Evolutionary conservation across 2,113 vertebrate species (phyloP).

Genomic region (Macrotis lagotis): DNA sequence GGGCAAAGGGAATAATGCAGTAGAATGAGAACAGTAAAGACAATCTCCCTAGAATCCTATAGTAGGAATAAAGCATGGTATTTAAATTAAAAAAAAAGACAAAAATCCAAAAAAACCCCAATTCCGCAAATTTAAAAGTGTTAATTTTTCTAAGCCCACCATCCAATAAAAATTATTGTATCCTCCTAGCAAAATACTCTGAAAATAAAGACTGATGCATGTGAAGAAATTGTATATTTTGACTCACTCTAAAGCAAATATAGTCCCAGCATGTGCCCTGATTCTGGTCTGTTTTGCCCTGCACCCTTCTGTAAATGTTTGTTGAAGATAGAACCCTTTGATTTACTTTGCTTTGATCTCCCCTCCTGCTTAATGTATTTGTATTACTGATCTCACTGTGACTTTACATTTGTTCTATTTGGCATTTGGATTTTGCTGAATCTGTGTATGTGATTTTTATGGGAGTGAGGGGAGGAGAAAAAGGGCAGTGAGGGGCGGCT

Average conservation of each 20-base stretch:
- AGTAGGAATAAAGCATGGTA: background rate
- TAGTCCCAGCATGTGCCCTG: constrained; percentile 44
- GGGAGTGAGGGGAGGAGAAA: constrained; percentile 18
- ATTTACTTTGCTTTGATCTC: constrained; percentile 65
- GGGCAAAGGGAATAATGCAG: background rate
- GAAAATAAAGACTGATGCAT: constrained; percentile 35
- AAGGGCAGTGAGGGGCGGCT: constrained; percentile 28
- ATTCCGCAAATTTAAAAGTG: background rate
- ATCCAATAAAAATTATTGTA: constrained; percentile 33
- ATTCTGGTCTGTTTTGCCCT: constrained; percentile 56
- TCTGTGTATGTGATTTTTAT: constrained; percentile 52
- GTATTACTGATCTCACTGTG: constrained; percentile 37
- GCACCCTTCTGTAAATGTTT: constrained; percentile 77
- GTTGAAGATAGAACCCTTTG: constrained; percentile 53
- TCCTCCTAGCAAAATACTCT: constrained; percentile 41
- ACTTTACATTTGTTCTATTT: constrained; percentile 41
- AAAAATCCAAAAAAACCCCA: background rate
- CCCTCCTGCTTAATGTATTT: constrained; percentile 4
- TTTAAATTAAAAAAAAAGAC: background rate
- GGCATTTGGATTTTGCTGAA: constrained; percentile 57
- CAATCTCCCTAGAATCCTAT: background rate
- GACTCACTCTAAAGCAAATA: constrained; percentile 45
- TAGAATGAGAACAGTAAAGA: background rate
- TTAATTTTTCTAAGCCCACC: constrained; percentile 19
- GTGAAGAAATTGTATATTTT: constrained; percentile 40